Percentiles rank a stretch among this genome's conserved stretches.
Conservation (phyloP, 2,888 invertebrate species). For the Lumbricus terrestris region DNA sequence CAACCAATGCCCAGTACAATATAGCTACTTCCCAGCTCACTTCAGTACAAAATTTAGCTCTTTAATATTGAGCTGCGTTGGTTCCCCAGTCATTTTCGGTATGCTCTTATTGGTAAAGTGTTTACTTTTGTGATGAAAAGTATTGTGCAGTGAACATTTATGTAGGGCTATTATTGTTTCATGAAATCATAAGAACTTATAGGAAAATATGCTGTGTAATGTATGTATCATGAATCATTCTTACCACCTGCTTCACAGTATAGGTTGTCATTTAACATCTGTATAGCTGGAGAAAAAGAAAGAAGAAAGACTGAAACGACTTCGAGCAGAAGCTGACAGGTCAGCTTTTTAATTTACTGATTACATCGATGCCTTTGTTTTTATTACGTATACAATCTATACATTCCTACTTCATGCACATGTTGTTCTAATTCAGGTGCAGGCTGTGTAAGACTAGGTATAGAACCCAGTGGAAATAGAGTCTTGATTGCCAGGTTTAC, state of each 20-base stretch:
- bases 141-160: too few relatives aligned
- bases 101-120: too few relatives aligned
- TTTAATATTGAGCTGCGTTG: too few relatives aligned
- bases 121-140: too few relatives aligned
- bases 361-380: neutral
- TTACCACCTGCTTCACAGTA: neutral
- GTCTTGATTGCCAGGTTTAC: too few relatives aligned
- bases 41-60: too few relatives aligned
- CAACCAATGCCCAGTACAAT: neutral
- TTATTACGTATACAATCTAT: neutral
- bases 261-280: neutral
- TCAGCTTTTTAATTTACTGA: neutral
- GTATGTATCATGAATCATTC: neutral
- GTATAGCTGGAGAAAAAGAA: slow-evolving; percentile 51
- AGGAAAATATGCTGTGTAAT: neutral
- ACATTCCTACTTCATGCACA: too few relatives aligned
- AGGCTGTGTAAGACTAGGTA: too few relatives aligned
- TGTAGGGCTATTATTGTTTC: neutral
- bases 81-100: too few relatives aligned
- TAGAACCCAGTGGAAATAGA: too few relatives aligned
- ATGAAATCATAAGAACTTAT: neutral
- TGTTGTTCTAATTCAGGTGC: too few relatives aligned
- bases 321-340: slow-evolving; percentile 51
- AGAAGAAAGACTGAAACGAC: slow-evolving; percentile 49
- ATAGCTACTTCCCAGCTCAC: neutral